Percentiles rank a stretch among this genome's conserved stretches.
Evolutionary conservation across 1,140 invertebrate genomes (phyloP).

Genomic region (Macrostomum lignano): DNA sequence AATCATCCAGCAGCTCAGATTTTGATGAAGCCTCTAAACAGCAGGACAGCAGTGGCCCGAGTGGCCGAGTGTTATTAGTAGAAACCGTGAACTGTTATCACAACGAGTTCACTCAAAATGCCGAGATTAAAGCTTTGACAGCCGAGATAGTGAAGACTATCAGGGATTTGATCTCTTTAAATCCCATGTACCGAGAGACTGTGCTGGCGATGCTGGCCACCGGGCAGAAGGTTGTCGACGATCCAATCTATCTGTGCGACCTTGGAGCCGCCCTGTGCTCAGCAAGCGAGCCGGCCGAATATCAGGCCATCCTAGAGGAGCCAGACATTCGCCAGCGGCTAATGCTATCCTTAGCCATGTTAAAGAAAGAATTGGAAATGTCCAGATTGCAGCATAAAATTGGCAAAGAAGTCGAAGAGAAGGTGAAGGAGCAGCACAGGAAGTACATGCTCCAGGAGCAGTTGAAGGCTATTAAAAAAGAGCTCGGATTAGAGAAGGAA

Average conservation of each 20-base stretch:
- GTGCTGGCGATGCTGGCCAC: constrained; percentile 60
- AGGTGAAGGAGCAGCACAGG: constrained; percentile 83
- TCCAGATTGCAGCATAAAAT: constrained; percentile 91
- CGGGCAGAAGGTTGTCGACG: constrained; percentile 73
- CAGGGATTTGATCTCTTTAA: constrained; percentile 72
- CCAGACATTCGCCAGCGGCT: constrained; percentile 67
- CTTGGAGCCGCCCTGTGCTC: constrained; percentile 59
- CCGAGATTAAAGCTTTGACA: constrained; percentile 79
- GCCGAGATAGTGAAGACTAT: constrained; percentile 94
- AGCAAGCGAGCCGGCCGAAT: constrained; percentile 50
- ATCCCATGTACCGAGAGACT: constrained; percentile 52
- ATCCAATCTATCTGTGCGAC: constrained; percentile 90
- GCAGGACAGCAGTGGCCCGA: too few relatives aligned
- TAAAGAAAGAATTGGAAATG: constrained; percentile 89
- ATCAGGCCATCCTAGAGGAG: constrained; percentile 79
- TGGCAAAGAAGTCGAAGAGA: constrained; percentile 74
- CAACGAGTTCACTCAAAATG: constrained; percentile 57
- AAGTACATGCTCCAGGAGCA: constrained; percentile 94
- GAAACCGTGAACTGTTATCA: constrained; percentile 74
- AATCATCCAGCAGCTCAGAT: too few relatives aligned
- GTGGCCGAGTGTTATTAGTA: constrained; percentile 74
- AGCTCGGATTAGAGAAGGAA: constrained; percentile 87
- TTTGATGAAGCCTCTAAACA: too few relatives aligned
- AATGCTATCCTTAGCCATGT: constrained; percentile 50
- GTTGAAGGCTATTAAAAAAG: constrained; percentile 92